Evolutionary conservation across 2,113 vertebrate genomes (phyloP).

Genomic region (Ictalurus furcatus): DNA sequence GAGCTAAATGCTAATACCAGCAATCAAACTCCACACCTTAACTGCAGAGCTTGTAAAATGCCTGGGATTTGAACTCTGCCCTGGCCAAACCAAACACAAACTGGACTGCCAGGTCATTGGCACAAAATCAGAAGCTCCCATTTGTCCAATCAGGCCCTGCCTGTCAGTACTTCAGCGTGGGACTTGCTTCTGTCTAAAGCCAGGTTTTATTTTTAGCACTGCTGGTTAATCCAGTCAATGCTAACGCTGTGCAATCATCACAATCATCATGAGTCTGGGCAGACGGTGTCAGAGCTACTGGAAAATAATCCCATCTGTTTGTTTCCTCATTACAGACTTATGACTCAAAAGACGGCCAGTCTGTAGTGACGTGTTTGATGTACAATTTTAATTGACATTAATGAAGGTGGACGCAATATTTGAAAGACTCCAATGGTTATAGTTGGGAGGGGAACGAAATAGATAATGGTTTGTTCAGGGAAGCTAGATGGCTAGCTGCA

Average conservation of each 20-base stretch:
- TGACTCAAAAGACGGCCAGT: background rate
- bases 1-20: background rate
- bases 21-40: background rate
- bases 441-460: no score
- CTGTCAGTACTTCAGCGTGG: slow-evolving; percentile 18
- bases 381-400: background rate
- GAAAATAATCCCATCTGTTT: background rate
- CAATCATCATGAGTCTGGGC: background rate
- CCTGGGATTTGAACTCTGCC: slow-evolving; percentile 10
- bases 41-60: background rate
- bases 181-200: slow-evolving; percentile 7
- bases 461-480: no score
- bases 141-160: background rate
- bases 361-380: background rate
- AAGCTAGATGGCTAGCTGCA: no score
- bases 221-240: slow-evolving; percentile 34
- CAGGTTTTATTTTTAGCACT: slow-evolving; percentile 39
- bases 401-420: no score
- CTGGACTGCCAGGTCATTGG: slow-evolving; percentile 8
- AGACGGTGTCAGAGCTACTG: background rate
- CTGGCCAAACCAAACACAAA: background rate
- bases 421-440: no score
- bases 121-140: background rate
- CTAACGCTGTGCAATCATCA: background rate
- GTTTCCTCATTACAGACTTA: background rate